phyloP scores from a whole-genome alignment of 2,113 vertebrate species.

The Phylloscopus whistleri region DNA sequence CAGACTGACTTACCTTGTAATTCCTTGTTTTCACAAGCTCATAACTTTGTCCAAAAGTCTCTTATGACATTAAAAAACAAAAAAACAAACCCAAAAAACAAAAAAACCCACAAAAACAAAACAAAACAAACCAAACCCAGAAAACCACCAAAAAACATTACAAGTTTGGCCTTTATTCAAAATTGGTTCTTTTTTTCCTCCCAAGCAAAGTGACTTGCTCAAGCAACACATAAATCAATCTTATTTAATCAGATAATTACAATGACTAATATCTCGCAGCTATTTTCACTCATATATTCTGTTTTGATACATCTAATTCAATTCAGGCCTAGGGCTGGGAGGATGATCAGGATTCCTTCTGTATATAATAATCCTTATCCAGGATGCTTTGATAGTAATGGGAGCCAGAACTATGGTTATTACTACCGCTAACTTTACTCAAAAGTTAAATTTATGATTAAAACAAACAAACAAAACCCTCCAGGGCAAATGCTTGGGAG shows the following conservation, averaged over 20 bases:
- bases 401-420: background rate
- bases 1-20: background rate
- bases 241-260: background rate
- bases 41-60: background rate
- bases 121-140: too few species aligned
- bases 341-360: background rate
- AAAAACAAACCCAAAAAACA: too few species aligned
- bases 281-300: background rate
- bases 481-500: background rate
- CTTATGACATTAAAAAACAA: background rate
- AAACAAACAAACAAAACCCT: too few species aligned
- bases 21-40: constrained; percentile 11
- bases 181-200: background rate
- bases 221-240: background rate
- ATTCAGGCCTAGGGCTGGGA: background rate
- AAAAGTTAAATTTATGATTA: background rate
- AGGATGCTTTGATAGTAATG: background rate
- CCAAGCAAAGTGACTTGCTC: background rate
- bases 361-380: background rate
- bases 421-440: background rate
- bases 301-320: background rate
- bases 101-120: too few species aligned
- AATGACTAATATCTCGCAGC: background rate
- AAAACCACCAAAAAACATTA: background rate
- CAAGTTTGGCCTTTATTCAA: background rate